Evolutionary conservation across 2,797 vertebrate species (phyloP), one percentile per base, ranked within the genome.

Genomic region (Falco peregrinus): DNA sequence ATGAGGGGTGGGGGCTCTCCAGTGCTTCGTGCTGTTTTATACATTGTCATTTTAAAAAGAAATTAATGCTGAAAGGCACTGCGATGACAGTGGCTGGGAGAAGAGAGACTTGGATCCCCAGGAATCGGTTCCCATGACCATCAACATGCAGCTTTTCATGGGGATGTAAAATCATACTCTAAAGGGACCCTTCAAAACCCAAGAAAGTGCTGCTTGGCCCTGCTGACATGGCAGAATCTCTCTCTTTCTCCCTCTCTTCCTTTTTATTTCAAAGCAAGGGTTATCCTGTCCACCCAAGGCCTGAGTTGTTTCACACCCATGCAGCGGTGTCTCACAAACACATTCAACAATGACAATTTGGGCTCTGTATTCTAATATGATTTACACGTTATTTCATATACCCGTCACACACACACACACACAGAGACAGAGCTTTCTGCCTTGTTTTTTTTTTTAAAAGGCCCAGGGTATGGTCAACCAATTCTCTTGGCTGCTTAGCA

Each of bases 401-500:
- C 20, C 31, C 45, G 41, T 47, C 3, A 50, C 28, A 63, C 19
- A 50, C 9, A 8, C 18, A 43, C 37, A 67, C 37, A 37, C 37
- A 37, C 18, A 76, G 14, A 69, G 13, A 57, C 10, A 68, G 1
- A 89, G 71, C 75, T 84, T 93, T 74, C 57, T 64, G 57, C 60
- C 14, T 43, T 43, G 41, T 92, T 75, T 37, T 13, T 87, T 73
- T 60, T 69, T 77, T 76, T 61, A 16, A 26, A 39, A 90, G 75
- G 81, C 87, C 69, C 45, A 82, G 83, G 70, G 39, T 85, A 90
- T 88, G 90, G 89, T 85, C 96, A 96, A 90, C 82, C 70, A 89
- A 91, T 94, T 96, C 89, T 91, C 51, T 67, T 83, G 89, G 97
- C 96, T 97, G 97, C 96, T 96, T 97, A 97, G 96, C 95, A 97